Evolutionary conservation across 2,113 vertebrate species (phyloP).

Genomic region (Rafetus swinhoei): DNA sequence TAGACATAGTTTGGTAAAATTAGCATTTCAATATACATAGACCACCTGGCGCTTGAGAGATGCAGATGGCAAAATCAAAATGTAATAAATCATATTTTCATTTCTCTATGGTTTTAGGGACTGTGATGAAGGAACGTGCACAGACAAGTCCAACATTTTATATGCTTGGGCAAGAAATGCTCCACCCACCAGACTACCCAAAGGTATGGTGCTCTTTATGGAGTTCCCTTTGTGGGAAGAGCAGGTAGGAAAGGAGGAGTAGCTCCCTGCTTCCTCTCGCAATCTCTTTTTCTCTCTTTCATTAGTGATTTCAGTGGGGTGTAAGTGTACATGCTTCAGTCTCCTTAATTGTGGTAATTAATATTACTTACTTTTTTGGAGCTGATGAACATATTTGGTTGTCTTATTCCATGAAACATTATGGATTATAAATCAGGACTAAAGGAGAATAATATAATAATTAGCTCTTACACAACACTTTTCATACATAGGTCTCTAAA

Average conservation of each 20-base stretch:
- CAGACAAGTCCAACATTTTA: slow-evolving; percentile 90
- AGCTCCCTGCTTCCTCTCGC: neutral
- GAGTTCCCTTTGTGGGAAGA: neutral
- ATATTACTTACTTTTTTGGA: neutral
- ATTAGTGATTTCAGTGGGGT: neutral
- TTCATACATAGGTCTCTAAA: neutral
- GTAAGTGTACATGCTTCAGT: neutral
- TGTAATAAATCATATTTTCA: neutral
- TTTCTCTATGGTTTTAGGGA: slow-evolving; percentile 81
- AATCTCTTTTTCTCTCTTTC: neutral
- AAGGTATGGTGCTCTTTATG: slow-evolving; percentile 78
- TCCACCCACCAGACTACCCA: slow-evolving; percentile 90
- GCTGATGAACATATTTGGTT: neutral
- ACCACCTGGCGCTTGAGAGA: neutral
- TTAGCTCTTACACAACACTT: neutral
- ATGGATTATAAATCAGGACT: neutral
- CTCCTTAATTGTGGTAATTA: neutral
- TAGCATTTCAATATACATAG: neutral
- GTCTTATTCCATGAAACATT: neutral
- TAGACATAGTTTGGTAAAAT: neutral
- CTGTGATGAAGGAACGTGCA: slow-evolving; percentile 93
- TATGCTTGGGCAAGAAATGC: slow-evolving; percentile 98
- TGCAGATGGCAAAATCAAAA: neutral
- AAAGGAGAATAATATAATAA: neutral
- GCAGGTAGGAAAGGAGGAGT: neutral